Conservation (phyloP, 2,888 invertebrate genomes). For the Drosophila histrio region DNA sequence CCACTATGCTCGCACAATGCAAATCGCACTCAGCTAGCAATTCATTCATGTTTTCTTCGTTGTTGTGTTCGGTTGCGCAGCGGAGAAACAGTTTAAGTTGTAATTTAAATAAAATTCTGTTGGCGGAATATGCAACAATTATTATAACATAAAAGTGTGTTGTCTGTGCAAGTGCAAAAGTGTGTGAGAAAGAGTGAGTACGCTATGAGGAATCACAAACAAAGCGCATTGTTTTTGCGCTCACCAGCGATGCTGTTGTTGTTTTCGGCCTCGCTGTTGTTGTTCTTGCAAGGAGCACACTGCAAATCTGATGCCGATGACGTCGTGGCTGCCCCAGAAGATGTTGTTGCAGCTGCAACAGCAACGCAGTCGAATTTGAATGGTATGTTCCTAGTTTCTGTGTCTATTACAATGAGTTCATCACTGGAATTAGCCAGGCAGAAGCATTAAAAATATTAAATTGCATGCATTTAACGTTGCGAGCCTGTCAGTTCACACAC, state of each 20-base stretch:
- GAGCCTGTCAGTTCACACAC: not conserved
- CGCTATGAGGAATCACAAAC: constrained; percentile 43
- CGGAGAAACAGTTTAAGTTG: not conserved
- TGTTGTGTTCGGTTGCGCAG: constrained; percentile 37
- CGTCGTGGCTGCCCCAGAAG: constrained; percentile 35
- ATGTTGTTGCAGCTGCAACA: constrained; percentile 28
- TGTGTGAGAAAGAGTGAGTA: constrained; percentile 5
- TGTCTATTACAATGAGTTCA: constrained; percentile 56
- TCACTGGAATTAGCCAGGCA: constrained; percentile 53
- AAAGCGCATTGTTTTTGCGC: constrained; percentile 44
- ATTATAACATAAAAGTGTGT: constrained; percentile 23
- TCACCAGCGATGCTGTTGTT: constrained; percentile 29
- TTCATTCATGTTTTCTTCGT: constrained; percentile 51
- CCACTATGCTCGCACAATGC: not conserved
- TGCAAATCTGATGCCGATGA: constrained; percentile 26
- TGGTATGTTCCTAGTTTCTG: constrained; percentile 52
- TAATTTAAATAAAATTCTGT: constrained; percentile 4
- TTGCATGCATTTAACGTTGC: constrained; percentile 34
- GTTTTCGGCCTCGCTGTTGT: constrained; percentile 42
- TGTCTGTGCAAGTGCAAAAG: constrained; percentile 13
- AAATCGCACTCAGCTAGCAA: not conserved
- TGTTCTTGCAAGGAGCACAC: constrained; percentile 52
- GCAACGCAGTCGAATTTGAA: constrained; percentile 49
- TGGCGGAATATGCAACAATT: constrained; percentile 48
- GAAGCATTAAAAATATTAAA: constrained; percentile 38